Evolutionary conservation across 2,113 vertebrate genomes (phyloP).

Genomic region (Solea senegalensis): DNA sequence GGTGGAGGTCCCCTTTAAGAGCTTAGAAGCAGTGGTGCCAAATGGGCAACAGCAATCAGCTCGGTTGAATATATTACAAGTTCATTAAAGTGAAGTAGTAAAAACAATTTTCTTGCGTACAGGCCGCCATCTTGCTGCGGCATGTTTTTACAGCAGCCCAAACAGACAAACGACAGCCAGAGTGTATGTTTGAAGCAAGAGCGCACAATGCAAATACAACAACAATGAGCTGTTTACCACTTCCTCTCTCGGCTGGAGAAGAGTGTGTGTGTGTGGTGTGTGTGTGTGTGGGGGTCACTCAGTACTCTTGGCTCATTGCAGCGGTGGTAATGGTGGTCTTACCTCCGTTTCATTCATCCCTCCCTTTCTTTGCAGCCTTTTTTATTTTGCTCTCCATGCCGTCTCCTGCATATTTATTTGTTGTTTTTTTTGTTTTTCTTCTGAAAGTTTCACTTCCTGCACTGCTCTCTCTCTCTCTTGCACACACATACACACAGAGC

Average conservation of each 20-base stretch:
- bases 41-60: too few relatives aligned
- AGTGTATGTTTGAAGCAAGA: too few relatives aligned
- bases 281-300: constrained; percentile 24
- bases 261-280: constrained; percentile 11
- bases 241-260: not conserved
- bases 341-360: constrained; percentile 59
- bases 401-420: constrained; percentile 52
- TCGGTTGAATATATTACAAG: too few relatives aligned
- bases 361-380: constrained; percentile 26
- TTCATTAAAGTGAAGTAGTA: too few relatives aligned
- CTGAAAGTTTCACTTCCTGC: constrained; percentile 32
- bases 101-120: too few relatives aligned
- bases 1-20: too few relatives aligned
- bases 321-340: constrained; percentile 31
- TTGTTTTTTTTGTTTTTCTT: not conserved
- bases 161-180: too few relatives aligned
- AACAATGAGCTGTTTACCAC: not conserved
- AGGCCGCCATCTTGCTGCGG: too few relatives aligned
- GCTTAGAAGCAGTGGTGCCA: too few relatives aligned
- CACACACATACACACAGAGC: not conserved
- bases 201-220: not conserved
- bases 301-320: constrained; percentile 48
- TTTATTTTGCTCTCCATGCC: constrained; percentile 13
- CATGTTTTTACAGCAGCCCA: too few relatives aligned
- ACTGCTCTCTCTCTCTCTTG: not conserved